Conservation (phyloP, 2,888 invertebrate genomes). For the Acanthoscelides obtectus region DNA sequence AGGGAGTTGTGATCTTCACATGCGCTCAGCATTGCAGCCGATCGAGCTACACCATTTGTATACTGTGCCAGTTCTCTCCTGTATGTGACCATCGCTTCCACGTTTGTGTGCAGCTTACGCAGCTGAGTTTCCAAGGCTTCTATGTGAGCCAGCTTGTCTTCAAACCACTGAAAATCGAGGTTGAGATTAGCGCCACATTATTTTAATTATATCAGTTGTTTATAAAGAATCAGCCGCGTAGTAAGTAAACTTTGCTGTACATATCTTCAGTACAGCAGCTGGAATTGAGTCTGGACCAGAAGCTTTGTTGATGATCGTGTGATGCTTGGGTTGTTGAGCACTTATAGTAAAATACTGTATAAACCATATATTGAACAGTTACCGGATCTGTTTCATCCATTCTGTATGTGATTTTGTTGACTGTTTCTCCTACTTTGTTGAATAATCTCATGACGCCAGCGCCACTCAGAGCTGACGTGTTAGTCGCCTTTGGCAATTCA, state of each 20-base stretch:
- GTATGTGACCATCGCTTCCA: conserved; percentile 82
- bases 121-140: conserved; percentile 87
- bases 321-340: too few species aligned
- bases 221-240: too few species aligned
- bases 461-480: conserved; percentile 91
- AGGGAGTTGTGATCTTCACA: conserved; percentile 91
- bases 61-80: conserved; percentile 76
- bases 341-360: too few species aligned
- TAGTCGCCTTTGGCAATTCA: conserved; percentile 91
- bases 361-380: conserved; percentile 47
- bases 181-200: neutral
- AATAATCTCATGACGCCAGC: conserved; percentile 93
- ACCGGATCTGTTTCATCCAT: conserved; percentile 99
- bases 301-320: too few species aligned
- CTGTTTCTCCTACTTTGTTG: conserved; percentile 94
- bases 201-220: too few species aligned
- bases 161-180: conserved; percentile 79
- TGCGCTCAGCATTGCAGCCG: conserved; percentile 83
- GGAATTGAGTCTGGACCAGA: too few species aligned
- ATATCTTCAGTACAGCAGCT: too few species aligned
- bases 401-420: conserved; percentile 96
- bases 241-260: too few species aligned
- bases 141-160: conserved; percentile 88
- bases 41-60: conserved; percentile 81
- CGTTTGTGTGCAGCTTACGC: conserved; percentile 77